Evolutionary conservation across 2,888 invertebrate species (phyloP).

Genomic region (Cyrtodaria siliqua): DNA sequence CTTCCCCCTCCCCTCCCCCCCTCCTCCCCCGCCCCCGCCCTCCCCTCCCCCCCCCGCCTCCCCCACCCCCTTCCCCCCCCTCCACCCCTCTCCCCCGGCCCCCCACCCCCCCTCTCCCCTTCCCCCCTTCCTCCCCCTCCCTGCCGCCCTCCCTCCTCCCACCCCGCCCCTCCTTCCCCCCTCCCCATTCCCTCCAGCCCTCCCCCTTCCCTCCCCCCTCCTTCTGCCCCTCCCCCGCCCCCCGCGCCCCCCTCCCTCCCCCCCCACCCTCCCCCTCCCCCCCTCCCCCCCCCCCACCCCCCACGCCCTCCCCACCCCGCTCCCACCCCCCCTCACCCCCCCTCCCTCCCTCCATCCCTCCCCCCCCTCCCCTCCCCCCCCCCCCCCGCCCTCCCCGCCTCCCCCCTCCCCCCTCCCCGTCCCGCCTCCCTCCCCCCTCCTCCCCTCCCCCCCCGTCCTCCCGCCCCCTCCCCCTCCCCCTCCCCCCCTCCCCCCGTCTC

Average conservation of each 20-base stretch:
- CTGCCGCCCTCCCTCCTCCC: not conserved
- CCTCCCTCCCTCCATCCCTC: not conserved
- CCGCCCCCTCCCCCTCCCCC: not conserved
- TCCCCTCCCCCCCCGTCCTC: not conserved
- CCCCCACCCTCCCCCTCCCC: not conserved
- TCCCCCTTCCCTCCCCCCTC: not conserved
- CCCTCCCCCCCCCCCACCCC: not conserved
- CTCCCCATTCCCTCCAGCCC: slow-evolving; percentile 1
- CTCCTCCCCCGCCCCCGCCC: not conserved
- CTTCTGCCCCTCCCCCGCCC: not conserved
- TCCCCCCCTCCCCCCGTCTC: not conserved
- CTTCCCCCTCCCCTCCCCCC: no score
- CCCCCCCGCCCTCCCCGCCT: not conserved
- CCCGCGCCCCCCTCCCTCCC: not conserved
- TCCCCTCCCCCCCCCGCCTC: no score
- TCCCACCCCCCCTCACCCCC: slow-evolving; percentile 1
- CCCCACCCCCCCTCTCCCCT: slow-evolving; percentile 9
- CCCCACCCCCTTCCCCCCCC: no score
- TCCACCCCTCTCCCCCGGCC: not conserved
- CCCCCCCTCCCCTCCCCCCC: not conserved
- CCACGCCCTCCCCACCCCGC: not conserved
- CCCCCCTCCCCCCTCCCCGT: not conserved
- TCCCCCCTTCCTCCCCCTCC: not conserved
- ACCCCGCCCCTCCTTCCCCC: not conserved
- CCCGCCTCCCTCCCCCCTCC: no score